Evolutionary conservation across 1,140 invertebrate species (phyloP).

Genomic region (Diabrotica undecimpunctata): DNA sequence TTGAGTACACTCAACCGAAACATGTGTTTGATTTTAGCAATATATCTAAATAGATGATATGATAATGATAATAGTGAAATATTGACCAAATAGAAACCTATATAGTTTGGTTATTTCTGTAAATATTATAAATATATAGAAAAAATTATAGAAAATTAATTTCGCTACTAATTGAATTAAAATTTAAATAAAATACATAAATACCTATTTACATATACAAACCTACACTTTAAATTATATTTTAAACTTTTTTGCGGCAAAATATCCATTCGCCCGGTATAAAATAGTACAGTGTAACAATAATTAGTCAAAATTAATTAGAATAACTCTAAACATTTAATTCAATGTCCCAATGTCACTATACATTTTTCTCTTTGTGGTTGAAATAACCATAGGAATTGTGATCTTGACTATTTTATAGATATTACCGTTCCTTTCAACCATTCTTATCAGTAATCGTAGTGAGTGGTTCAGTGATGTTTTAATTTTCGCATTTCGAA

Average conservation of each 20-base stretch:
- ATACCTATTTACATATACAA: too few species aligned
- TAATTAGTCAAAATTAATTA: constrained; percentile 17
- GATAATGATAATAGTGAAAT: too few species aligned
- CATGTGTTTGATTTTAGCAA: too few species aligned
- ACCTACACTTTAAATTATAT: too few species aligned
- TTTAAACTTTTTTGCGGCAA: not conserved
- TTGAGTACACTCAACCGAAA: too few species aligned
- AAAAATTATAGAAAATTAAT: too few species aligned
- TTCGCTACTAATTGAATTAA: too few species aligned
- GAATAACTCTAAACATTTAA: constrained; percentile 9
- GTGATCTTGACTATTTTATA: constrained; percentile 15
- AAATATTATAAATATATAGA: too few species aligned
- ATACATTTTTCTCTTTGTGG: constrained; percentile 3
- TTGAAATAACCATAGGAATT: constrained; percentile 8
- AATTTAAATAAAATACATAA: too few species aligned
- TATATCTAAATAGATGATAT: too few species aligned
- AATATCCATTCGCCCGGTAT: not conserved
- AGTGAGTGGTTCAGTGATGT: constrained; percentile 10
- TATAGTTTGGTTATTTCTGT: too few species aligned
- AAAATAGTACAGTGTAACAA: constrained; percentile 8
- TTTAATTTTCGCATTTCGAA: constrained; percentile 8
- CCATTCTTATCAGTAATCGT: not conserved
- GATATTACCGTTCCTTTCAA: constrained; percentile 7
- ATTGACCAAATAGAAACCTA: too few species aligned
- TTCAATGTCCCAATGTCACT: constrained; percentile 15